These are phyloP conservation scores for Mayetiola destructor DNA, from an alignment of 2,888 invertebrate species.

Conservation along the genomic window DNA sequence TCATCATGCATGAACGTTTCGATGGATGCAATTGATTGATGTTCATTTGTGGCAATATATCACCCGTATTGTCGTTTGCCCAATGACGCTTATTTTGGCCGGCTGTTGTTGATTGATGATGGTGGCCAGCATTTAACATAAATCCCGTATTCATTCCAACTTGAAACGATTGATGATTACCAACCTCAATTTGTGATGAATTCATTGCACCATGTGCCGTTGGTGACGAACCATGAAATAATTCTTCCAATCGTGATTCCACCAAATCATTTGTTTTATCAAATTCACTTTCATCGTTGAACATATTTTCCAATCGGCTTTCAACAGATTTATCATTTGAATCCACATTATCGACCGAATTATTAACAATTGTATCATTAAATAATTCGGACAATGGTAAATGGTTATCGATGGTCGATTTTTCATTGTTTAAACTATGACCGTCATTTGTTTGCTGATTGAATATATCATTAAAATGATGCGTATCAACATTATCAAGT, in stretches of 20 bases:
- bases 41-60: neutral
- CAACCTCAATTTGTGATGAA: neutral
- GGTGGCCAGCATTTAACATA: neutral
- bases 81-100: conserved; percentile 5
- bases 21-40: conserved; percentile 9
- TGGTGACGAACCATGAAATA: conserved; percentile 27
- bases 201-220: neutral
- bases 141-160: conserved; percentile 2
- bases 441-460: conserved; percentile 13
- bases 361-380: conserved; percentile 23
- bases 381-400: conserved; percentile 28
- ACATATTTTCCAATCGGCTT: conserved; percentile 34
- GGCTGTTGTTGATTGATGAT: neutral
- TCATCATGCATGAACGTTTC: conserved; percentile 14
- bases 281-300: conserved; percentile 24
- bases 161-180: neutral
- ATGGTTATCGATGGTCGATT: neutral
- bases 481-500: conserved; percentile 21
- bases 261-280: conserved; percentile 26
- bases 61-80: conserved; percentile 11
- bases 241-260: conserved; percentile 32
- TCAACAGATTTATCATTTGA: conserved; percentile 29
- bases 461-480: conserved; percentile 26
- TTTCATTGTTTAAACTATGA: neutral
- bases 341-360: neutral